Evolutionary conservation across 1,140 invertebrate genomes (phyloP).

Genomic region (Acromyrmex heyeri): DNA sequence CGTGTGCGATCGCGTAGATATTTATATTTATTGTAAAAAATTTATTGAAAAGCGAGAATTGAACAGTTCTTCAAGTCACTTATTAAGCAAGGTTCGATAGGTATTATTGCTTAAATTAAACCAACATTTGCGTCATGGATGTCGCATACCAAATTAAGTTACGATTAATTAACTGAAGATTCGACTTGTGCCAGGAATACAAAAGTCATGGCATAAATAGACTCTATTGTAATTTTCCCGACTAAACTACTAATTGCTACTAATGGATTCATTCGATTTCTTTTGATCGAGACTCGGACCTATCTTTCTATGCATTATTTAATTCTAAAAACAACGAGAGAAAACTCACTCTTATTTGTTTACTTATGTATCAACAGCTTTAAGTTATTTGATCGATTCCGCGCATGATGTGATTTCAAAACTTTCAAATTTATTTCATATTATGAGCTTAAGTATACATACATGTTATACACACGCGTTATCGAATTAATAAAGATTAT

Average conservation of each 20-base stretch:
- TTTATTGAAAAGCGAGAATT: not conserved
- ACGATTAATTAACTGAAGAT: slow-evolving; percentile 18
- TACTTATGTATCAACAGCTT: not conserved
- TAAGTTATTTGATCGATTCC: not conserved
- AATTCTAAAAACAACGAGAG: not conserved
- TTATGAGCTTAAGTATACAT: not conserved
- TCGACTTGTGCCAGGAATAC: slow-evolving; percentile 31
- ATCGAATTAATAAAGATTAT: not conserved
- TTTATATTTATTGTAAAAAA: not conserved
- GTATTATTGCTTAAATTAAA: slow-evolving; percentile 32
- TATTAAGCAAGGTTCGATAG: not conserved
- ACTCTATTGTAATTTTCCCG: not conserved
- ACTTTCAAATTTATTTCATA: slow-evolving; percentile 1
- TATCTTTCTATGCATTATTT: not conserved
- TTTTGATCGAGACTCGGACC: not conserved
- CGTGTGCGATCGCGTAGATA: slow-evolving; percentile 5
- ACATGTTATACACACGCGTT: not conserved
- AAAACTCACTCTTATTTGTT: not conserved
- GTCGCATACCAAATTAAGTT: slow-evolving; percentile 20
- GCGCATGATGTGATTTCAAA: not conserved
- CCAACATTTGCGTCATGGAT: not conserved
- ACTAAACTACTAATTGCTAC: not conserved
- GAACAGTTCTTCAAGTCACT: not conserved
- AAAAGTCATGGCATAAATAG: slow-evolving; percentile 6
- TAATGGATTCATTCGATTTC: not conserved